phyloP scores from a whole-genome alignment of 1,140 invertebrate genomes.

The Agraylea sexmaculata region DNA sequence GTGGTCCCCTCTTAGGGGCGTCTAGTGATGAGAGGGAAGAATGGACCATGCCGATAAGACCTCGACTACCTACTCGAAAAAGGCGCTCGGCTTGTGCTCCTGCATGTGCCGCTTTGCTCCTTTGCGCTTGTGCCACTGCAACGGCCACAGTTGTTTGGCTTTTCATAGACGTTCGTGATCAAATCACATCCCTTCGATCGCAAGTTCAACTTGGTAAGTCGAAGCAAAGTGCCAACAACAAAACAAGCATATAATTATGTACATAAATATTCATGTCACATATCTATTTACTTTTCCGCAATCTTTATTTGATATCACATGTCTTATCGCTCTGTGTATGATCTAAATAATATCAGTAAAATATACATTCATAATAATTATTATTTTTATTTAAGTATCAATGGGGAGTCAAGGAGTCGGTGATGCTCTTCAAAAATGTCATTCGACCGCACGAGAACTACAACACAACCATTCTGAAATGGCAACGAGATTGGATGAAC shows the following conservation, averaged over 20 bases:
- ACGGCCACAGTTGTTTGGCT: slow-evolving; percentile 55
- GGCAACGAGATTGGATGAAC: slow-evolving; percentile 36
- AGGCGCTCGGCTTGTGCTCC: slow-evolving; percentile 28
- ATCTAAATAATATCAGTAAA: slow-evolving; percentile 12
- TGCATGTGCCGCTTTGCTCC: slow-evolving; percentile 46
- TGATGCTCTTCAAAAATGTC: slow-evolving; percentile 51
- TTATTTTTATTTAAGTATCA: slow-evolving; percentile 39
- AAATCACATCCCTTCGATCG: slow-evolving; percentile 48
- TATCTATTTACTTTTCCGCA: slow-evolving; percentile 2
- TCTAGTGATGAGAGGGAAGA: slow-evolving; percentile 45
- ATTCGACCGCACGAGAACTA: slow-evolving; percentile 48
- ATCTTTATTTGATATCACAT: background rate
- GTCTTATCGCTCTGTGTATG: background rate
- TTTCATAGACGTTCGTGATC: slow-evolving; percentile 54
- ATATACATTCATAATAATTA: slow-evolving; percentile 10
- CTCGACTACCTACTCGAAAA: slow-evolving; percentile 24
- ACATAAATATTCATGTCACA: slow-evolving; percentile 3
- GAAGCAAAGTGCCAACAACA: too few species aligned
- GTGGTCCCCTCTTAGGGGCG: slow-evolving; percentile 36
- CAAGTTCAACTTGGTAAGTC: slow-evolving; percentile 55
- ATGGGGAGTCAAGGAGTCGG: slow-evolving; percentile 50
- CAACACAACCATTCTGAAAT: slow-evolving; percentile 48
- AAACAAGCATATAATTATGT: too few species aligned
- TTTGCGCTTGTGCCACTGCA: slow-evolving; percentile 50
- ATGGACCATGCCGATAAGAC: slow-evolving; percentile 8